Conservation (phyloP, 1,140 invertebrate species). For the Ceratina australensis region DNA sequence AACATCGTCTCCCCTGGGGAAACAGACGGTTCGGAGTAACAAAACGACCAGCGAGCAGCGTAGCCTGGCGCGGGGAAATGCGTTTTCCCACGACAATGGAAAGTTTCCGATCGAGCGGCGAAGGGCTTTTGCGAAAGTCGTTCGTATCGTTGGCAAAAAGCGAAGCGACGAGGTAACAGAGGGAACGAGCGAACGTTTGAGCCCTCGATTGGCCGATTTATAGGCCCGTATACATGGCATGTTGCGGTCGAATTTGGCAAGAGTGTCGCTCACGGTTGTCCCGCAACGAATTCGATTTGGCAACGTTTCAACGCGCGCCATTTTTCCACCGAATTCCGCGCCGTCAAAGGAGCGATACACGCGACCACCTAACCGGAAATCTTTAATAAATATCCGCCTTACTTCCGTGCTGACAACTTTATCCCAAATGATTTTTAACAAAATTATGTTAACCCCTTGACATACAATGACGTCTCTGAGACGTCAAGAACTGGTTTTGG, state of each 20-base stretch:
- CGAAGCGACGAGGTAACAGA: neutral
- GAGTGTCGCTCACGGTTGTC: conserved; percentile 28
- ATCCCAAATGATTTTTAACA: too few species aligned
- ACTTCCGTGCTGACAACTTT: conserved; percentile 4
- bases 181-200: neutral
- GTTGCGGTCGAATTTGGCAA: conserved; percentile 50
- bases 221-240: neutral
- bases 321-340: neutral
- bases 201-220: conserved; percentile 45
- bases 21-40: neutral
- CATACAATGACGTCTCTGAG: too few species aligned
- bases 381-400: neutral
- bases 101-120: neutral
- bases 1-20: neutral
- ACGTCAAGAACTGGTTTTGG: too few species aligned
- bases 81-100: conserved; percentile 9
- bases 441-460: too few species aligned
- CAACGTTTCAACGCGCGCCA: conserved; percentile 38
- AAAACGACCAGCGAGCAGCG: neutral
- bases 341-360: neutral
- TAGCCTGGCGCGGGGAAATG: neutral
- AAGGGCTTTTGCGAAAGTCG: conserved; percentile 12
- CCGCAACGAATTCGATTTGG: conserved; percentile 44
- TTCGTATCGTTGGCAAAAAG: neutral
- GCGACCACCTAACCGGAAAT: neutral